A percentile compares a stretch with the other conserved stretches of the same genome.
Conservation (phyloP, 2,888 invertebrate species). For the Mactromeris polynyma region DNA sequence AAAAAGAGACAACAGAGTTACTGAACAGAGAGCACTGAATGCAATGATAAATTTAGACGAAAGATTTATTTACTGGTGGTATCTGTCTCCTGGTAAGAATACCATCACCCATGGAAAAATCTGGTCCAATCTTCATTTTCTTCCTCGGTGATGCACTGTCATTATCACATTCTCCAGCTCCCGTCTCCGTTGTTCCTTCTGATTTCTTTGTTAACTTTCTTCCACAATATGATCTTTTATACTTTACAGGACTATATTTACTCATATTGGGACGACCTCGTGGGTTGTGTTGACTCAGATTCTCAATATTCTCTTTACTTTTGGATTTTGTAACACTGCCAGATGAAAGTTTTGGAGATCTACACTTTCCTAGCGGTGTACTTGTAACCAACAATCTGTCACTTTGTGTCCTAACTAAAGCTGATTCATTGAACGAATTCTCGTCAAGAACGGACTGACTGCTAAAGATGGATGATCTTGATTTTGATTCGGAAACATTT, state of each 20-base stretch:
- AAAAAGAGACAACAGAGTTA: no score
- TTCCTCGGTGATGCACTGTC: constrained; percentile 54
- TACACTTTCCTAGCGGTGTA: constrained; percentile 26
- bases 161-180: neutral
- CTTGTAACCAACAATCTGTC: constrained; percentile 39
- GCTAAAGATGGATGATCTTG: neutral
- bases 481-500: neutral
- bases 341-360: neutral
- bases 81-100: constrained; percentile 77
- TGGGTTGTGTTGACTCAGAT: neutral
- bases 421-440: neutral
- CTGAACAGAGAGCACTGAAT: neutral
- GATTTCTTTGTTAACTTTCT: neutral
- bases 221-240: neutral
- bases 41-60: neutral
- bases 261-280: constrained; percentile 39
- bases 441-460: neutral
- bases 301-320: constrained; percentile 21
- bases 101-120: constrained; percentile 75
- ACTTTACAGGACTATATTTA: constrained; percentile 38
- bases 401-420: constrained; percentile 7
- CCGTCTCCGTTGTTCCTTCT: neutral
- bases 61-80: constrained; percentile 73
- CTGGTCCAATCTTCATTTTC: constrained; percentile 51
- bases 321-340: neutral